Evolutionary conservation across 2,113 vertebrate species (phyloP).

Genomic region (Chaenocephalus aceratus): DNA sequence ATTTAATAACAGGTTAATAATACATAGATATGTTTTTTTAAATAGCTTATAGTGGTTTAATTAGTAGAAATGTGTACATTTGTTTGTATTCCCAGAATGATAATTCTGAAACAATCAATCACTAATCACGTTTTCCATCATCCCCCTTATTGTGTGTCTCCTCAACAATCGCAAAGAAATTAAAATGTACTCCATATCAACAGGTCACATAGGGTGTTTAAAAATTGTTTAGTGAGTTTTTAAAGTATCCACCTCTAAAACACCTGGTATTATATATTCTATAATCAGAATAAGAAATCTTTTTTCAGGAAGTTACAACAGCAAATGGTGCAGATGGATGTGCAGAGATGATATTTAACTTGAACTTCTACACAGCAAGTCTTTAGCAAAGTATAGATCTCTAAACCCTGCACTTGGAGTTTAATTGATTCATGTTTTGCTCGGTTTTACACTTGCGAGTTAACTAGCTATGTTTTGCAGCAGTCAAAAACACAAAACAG

Average conservation of each 20-base stretch:
- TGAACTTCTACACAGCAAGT: not conserved
- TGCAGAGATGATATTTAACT: not conserved
- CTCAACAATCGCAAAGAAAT: not conserved
- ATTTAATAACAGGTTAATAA: not conserved
- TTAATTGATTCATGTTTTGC: not conserved
- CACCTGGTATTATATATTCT: too few relatives aligned
- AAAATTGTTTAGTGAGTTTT: not conserved
- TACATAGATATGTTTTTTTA: not conserved
- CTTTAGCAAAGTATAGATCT: not conserved
- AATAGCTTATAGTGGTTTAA: not conserved
- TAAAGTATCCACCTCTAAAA: not conserved
- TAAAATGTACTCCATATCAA: not conserved
- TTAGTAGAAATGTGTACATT: too few relatives aligned
- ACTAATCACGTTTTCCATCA: too few relatives aligned
- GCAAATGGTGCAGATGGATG: too few relatives aligned
- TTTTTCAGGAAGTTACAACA: too few relatives aligned
- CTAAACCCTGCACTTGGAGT: not conserved
- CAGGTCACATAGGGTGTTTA: not conserved
- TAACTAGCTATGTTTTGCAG: not conserved
- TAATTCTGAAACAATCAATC: too few relatives aligned
- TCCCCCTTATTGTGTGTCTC: too few relatives aligned
- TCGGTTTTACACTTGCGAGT: not conserved
- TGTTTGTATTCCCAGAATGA: too few relatives aligned
- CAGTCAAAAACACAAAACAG: not conserved
- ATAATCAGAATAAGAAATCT: too few relatives aligned